phyloP scores from a whole-genome alignment of 2,113 vertebrate species.

The Equus quagga region DNA sequence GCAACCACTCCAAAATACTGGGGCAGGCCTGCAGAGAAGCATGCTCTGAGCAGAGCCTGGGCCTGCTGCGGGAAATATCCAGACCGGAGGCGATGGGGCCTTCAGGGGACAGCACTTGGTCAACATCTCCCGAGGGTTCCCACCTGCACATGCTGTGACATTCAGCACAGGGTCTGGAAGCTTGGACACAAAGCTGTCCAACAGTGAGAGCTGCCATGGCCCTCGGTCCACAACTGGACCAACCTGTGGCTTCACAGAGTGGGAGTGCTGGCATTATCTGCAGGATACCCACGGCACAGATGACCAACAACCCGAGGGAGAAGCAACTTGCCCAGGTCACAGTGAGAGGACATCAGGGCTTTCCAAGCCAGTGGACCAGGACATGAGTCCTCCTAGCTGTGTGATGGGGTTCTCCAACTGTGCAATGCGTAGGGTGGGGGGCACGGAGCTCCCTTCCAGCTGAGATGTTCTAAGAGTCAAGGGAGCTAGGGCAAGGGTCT shows the following conservation, averaged over 20 bases:
- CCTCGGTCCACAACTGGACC: not conserved
- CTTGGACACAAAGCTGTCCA: not conserved
- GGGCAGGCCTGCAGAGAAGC: not conserved
- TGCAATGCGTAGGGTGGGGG: fast-evolving
- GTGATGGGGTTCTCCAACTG: not conserved
- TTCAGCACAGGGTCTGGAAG: not conserved
- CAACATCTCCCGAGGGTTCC: not conserved
- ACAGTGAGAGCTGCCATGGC: not conserved
- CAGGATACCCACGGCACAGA: too few relatives aligned
- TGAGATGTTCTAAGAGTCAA: not conserved
- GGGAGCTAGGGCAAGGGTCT: not conserved
- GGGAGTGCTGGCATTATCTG: not conserved
- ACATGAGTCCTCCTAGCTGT: not conserved
- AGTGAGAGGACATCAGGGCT: not conserved
- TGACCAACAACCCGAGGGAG: not conserved
- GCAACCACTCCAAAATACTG: not conserved
- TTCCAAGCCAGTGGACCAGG: not conserved
- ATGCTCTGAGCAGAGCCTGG: not conserved
- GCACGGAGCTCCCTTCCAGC: not conserved
- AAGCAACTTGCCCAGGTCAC: not conserved
- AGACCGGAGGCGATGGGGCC: not conserved
- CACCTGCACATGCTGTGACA: not conserved
- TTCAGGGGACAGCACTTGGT: not conserved
- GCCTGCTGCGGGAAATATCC: not conserved
- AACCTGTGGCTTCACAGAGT: not conserved